Conservation (phyloP, 2,113 vertebrate species). For the Anolis carolinensis region DNA sequence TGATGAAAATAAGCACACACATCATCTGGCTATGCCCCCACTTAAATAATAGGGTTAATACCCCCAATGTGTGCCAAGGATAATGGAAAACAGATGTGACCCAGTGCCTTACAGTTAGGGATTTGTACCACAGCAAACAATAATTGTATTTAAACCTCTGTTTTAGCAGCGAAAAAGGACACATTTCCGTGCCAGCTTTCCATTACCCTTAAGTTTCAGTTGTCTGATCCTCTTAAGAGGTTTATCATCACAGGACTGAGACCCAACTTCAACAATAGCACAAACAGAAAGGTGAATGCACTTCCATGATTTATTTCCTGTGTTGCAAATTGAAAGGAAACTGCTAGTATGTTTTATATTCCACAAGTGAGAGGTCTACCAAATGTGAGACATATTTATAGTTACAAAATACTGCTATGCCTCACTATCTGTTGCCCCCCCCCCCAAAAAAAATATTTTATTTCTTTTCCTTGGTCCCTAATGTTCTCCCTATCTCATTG, state of each 20-base stretch:
- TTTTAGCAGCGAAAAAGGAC: background rate
- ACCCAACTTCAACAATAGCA: background rate
- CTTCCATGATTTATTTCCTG: too few relatives aligned
- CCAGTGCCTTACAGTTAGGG: background rate
- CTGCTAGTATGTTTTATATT: background rate
- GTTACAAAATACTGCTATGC: background rate
- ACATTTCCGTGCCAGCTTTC: background rate
- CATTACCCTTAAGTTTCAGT: conserved; percentile 1
- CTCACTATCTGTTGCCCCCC: too few relatives aligned
- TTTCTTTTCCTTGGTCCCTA: too few relatives aligned
- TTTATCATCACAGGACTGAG: background rate
- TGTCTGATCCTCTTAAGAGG: conserved; percentile 29
- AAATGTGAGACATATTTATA: background rate
- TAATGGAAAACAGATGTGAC: conserved; percentile 18
- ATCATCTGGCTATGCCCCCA: background rate
- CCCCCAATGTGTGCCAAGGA: background rate
- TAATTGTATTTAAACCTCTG: background rate
- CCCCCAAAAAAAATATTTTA: too few relatives aligned
- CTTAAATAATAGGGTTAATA: background rate
- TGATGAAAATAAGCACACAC: background rate
- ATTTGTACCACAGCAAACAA: conserved; percentile 1
- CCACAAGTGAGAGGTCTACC: background rate
- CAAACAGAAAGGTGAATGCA: background rate
- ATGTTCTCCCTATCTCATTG: too few relatives aligned
- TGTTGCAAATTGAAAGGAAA: background rate